phyloP scores from a whole-genome alignment of 2,888 invertebrate species.

The Phasia obesa region DNA sequence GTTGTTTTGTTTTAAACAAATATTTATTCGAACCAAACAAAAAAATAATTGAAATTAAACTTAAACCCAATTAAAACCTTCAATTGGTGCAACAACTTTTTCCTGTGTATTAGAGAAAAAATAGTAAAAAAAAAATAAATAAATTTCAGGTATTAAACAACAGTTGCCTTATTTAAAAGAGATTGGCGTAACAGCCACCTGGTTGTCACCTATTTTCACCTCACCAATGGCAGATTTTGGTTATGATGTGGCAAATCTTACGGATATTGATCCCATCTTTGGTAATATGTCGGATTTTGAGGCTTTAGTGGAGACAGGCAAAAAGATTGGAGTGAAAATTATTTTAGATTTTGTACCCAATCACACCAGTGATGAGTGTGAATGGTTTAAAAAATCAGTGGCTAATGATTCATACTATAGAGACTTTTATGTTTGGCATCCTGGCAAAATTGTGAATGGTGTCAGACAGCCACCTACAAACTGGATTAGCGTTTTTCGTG shows the following conservation, averaged over 20 bases:
- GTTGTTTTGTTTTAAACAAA: too few relatives aligned
- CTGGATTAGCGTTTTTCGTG: slow-evolving; percentile 84
- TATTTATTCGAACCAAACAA: too few relatives aligned
- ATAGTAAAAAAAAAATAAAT: not conserved
- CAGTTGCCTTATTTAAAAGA: slow-evolving; percentile 86
- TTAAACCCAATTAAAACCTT: too few relatives aligned
- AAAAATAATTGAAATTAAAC: too few relatives aligned
- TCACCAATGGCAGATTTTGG: slow-evolving; percentile 91
- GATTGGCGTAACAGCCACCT: slow-evolving; percentile 87
- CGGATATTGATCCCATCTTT: slow-evolving; percentile 86
- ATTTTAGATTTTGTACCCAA: slow-evolving; percentile 84
- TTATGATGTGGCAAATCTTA: slow-evolving; percentile 89
- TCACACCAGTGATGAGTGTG: slow-evolving; percentile 88
- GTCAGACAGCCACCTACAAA: slow-evolving; percentile 82
- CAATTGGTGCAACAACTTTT: too few relatives aligned
- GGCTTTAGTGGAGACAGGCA: slow-evolving; percentile 84
- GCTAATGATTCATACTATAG: slow-evolving; percentile 85
- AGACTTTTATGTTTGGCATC: slow-evolving; percentile 90
- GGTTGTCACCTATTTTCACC: slow-evolving; percentile 89
- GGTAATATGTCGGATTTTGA: slow-evolving; percentile 89
- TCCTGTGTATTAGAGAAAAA: not conserved
- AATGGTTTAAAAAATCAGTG: slow-evolving; percentile 91
- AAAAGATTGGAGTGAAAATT: slow-evolving; percentile 82
- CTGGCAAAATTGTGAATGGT: slow-evolving; percentile 79
- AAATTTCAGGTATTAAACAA: slow-evolving; percentile 84